Percentiles rank a stretch among this genome's conserved stretches.
These are phyloP conservation scores for Vulpes vulpes DNA, from an alignment of 2,113 vertebrate genomes.

Conservation along the genomic window DNA sequence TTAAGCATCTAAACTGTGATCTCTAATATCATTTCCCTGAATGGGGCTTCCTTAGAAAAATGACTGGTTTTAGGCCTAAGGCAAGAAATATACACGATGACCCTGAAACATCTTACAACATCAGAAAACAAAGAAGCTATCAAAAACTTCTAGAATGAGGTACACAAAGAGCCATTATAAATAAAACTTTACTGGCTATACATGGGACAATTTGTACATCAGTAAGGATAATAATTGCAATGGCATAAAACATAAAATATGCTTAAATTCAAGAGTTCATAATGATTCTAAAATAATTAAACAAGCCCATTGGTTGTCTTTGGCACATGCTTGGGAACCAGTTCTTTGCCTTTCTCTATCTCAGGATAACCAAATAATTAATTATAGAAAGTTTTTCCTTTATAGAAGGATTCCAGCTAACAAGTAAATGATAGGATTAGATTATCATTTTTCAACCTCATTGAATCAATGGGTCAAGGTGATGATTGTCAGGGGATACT, in stretches of 20 bases:
- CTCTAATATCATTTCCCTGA: not conserved
- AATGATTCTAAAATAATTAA: not conserved
- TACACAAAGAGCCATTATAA: not conserved
- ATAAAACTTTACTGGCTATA: not conserved
- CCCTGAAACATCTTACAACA: not conserved
- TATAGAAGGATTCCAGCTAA: not conserved
- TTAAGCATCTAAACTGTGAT: not conserved
- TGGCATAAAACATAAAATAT: not conserved
- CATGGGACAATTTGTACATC: not conserved
- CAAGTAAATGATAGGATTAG: not conserved
- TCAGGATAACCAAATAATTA: not conserved
- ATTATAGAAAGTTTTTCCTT: not conserved
- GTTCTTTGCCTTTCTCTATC: not conserved
- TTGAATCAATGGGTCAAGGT: not conserved
- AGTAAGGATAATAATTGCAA: not conserved
- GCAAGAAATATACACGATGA: not conserved
- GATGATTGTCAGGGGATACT: not conserved
- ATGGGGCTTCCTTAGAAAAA: not conserved
- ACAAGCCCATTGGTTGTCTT: not conserved
- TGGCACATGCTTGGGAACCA: not conserved
- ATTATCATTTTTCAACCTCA: not conserved
- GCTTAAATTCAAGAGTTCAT: not conserved
- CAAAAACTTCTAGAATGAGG: not conserved
- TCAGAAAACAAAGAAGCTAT: not conserved
- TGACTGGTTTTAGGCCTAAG: not conserved